phyloP scores from a whole-genome alignment of 2,113 vertebrate genomes.

The Pseudorectes ferrugineus region DNA sequence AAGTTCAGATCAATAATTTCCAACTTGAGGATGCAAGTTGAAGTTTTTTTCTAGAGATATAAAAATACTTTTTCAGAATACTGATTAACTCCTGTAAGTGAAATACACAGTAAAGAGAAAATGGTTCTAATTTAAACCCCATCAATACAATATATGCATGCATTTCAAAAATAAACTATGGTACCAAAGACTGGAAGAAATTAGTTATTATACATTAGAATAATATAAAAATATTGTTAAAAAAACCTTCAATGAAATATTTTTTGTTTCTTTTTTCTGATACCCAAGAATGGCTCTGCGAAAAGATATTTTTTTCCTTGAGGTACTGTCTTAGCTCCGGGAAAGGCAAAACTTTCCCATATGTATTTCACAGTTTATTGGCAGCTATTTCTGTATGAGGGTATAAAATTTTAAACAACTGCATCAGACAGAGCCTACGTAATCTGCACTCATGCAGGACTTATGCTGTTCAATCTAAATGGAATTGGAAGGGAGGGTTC shows the following conservation, averaged over 20 bases:
- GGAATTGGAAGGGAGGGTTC: conserved; percentile 16
- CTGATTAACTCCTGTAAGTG: neutral
- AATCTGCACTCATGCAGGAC: neutral
- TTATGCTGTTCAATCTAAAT: neutral
- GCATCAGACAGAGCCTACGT: neutral
- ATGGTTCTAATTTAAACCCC: neutral
- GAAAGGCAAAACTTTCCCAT: neutral
- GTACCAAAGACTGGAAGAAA: neutral
- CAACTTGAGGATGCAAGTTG: neutral
- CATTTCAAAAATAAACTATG: neutral
- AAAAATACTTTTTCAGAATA: neutral
- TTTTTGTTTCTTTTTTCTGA: neutral
- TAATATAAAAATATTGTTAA: neutral
- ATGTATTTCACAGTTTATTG: neutral
- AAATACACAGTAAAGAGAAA: neutral
- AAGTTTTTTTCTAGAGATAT: neutral
- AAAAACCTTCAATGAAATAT: neutral
- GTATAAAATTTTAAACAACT: conserved; percentile 10
- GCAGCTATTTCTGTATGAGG: neutral
- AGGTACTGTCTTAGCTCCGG: neutral
- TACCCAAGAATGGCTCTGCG: neutral
- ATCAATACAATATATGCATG: neutral
- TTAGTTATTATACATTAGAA: neutral
- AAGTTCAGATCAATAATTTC: neutral
- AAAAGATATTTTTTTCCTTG: neutral